A percentile compares a stretch with the other conserved stretches of the same genome.
These are phyloP conservation scores for Ennomos fuscantarius DNA, from an alignment of 2,888 invertebrate genomes.

Conservation along the genomic window DNA sequence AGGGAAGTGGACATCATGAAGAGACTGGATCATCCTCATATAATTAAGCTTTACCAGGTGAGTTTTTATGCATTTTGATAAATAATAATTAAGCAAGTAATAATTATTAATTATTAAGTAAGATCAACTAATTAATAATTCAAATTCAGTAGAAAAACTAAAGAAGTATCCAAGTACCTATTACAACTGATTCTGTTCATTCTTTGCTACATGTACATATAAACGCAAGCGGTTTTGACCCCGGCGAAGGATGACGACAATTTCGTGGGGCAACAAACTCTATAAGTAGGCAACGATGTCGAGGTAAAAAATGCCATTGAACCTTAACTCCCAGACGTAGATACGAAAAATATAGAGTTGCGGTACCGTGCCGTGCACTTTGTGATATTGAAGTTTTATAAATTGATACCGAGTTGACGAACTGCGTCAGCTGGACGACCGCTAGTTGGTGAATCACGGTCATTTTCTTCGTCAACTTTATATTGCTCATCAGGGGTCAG, in stretches of 20 bases:
- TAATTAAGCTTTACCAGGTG: slow-evolving; percentile 98
- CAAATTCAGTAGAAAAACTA: too few species aligned
- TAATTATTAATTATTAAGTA: too few species aligned
- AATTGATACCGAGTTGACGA: slow-evolving; percentile 3
- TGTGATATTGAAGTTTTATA: slow-evolving; percentile 2
- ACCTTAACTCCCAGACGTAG: slow-evolving; percentile 8
- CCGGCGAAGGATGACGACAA: slow-evolving; percentile 16
- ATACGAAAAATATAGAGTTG: slow-evolving; percentile 2
- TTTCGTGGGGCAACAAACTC: slow-evolving; percentile 24
- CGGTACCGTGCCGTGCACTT: background rate
- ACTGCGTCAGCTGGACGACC: slow-evolving; percentile 9
- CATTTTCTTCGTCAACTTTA: slow-evolving; percentile 28
- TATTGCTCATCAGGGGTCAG: slow-evolving; percentile 21
- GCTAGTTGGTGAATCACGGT: background rate
- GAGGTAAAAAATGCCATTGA: slow-evolving; percentile 23
- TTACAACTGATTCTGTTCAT: too few species aligned
- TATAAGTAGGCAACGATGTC: slow-evolving; percentile 13
- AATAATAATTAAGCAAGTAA: too few species aligned
- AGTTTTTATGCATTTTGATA: slow-evolving; percentile 42
- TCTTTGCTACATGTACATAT: background rate
- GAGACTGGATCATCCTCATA: slow-evolving; percentile 98
- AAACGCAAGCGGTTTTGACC: slow-evolving; percentile 17
- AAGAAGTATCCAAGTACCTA: background rate
- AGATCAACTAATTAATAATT: too few species aligned
- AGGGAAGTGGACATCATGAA: slow-evolving; percentile 99